phyloP scores from a whole-genome alignment of 2,888 invertebrate genomes.

The Nemotelus nigrinus region DNA sequence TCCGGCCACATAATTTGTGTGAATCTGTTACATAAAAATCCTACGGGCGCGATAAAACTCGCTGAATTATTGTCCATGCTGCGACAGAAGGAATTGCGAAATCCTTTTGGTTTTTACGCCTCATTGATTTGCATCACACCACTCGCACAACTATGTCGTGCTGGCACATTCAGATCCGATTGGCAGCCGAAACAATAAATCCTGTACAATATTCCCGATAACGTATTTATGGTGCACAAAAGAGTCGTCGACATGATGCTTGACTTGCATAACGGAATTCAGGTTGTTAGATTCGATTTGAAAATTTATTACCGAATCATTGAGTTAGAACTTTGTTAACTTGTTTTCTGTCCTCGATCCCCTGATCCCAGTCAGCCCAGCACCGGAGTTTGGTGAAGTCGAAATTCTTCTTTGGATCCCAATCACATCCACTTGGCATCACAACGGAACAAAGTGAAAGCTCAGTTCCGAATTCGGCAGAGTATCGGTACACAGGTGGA shows the following conservation, averaged over 20 bases:
- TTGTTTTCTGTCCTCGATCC: neutral
- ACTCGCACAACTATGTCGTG: neutral
- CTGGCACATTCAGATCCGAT: neutral
- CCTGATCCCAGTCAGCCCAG: neutral
- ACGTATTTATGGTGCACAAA: slow-evolving; percentile 41
- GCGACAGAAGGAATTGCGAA: neutral
- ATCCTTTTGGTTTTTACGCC: slow-evolving; percentile 2
- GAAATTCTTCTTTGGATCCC: neutral
- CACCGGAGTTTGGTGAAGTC: neutral
- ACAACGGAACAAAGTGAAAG: neutral
- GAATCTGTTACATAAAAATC: slow-evolving; percentile 34
- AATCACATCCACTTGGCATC: neutral
- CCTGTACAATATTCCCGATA: slow-evolving; percentile 22
- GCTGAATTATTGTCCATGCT: slow-evolving; percentile 26
- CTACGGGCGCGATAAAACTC: slow-evolving; percentile 13
- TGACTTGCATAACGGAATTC: slow-evolving; percentile 40
- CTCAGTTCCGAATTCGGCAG: neutral
- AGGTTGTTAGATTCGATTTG: slow-evolving; percentile 34
- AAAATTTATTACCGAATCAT: slow-evolving; percentile 44
- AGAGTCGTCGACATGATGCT: slow-evolving; percentile 40
- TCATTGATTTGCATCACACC: slow-evolving; percentile 6
- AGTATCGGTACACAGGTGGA: neutral
- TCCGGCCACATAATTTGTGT: neutral
- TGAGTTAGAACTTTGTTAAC: slow-evolving; percentile 29
- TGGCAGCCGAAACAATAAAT: neutral